Evolutionary conservation across 2,797 vertebrate genomes (phyloP), one percentile per base, ranked within the genome.

Genomic region (Arvicola amphibius): DNA sequence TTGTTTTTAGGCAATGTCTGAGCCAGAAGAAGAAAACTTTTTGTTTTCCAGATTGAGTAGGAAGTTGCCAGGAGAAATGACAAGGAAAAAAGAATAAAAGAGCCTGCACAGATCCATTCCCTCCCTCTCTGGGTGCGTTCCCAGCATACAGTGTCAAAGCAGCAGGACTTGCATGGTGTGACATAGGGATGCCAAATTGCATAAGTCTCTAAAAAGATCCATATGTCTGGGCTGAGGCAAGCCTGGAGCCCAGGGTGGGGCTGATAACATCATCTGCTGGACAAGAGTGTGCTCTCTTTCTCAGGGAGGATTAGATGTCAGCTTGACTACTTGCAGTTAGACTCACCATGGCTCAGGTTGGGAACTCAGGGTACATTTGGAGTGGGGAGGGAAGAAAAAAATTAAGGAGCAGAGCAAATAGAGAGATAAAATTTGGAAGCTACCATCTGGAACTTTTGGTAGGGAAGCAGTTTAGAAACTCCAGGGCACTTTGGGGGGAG

Each of bases 181-280:
- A 96, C 95, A 80, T 51, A 3, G 12, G 43, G 76, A 73, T 94
- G 96, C 96, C 95, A 97, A 94, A 94, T 84, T 95, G 83, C 96
- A 92, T 92, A 93, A 97, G 91, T 96, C 95, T 92, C 95, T 98
- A 97, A 97, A 96, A 96, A 89, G 96, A 97, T 97, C 97, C 97
- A 97, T 95, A 96, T 96, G 97, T 94, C 77, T 97, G 96, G 87
- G 94, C 92, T 43, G 88, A 91, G 88, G 63, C 85, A 86, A 92
- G 90, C 88, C 88, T 96, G 43, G 90, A 37, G 96, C 76, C 56
- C 83, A 90, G 96, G 89, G 97, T 93, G 93, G 46, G 86, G 89
- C 74, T 16, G 77, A 96, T 95, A 81, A 93, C 96, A 83, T 97
- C 96, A 98, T 96, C 88, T 67, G 74, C 76, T 97, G 97, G 96